Conservation (phyloP, 2,888 invertebrate genomes). For the Eumerus sabulonum region DNA sequence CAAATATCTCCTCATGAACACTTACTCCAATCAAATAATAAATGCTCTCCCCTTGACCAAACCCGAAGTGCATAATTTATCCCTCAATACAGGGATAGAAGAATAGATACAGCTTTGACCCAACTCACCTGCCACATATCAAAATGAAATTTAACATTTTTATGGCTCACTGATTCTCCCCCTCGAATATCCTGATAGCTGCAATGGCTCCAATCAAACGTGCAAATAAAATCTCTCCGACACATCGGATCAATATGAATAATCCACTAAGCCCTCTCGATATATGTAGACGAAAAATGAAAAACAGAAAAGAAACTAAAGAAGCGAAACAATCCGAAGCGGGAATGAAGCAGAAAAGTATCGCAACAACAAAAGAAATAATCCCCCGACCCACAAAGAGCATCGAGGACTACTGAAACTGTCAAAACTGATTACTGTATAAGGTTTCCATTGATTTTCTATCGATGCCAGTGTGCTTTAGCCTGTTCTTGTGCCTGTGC, state of each 20-base stretch:
- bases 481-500: slow-evolving; percentile 33
- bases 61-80: slow-evolving; percentile 60
- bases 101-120: slow-evolving; percentile 38
- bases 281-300: background rate
- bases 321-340: slow-evolving; percentile 27
- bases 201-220: slow-evolving; percentile 46
- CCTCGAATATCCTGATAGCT: background rate
- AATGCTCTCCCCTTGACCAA: no score
- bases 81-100: background rate
- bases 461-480: slow-evolving; percentile 57
- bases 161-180: slow-evolving; percentile 49
- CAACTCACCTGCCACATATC: slow-evolving; percentile 67
- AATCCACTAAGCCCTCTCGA: slow-evolving; percentile 50
- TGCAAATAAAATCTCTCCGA: slow-evolving; percentile 60
- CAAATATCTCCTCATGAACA: slow-evolving; percentile 58
- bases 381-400: slow-evolving; percentile 64
- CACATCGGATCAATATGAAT: slow-evolving; percentile 63
- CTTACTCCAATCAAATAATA: background rate
- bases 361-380: slow-evolving; percentile 38
- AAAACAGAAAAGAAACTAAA: background rate
- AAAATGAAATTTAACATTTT: slow-evolving; percentile 65
- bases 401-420: slow-evolving; percentile 61
- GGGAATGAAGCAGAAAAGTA: slow-evolving; percentile 2
- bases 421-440: slow-evolving; percentile 69
- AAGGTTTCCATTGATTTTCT: slow-evolving; percentile 65